phyloP scores from a whole-genome alignment of 2,888 invertebrate species.

The Podotricha telesiphe region DNA sequence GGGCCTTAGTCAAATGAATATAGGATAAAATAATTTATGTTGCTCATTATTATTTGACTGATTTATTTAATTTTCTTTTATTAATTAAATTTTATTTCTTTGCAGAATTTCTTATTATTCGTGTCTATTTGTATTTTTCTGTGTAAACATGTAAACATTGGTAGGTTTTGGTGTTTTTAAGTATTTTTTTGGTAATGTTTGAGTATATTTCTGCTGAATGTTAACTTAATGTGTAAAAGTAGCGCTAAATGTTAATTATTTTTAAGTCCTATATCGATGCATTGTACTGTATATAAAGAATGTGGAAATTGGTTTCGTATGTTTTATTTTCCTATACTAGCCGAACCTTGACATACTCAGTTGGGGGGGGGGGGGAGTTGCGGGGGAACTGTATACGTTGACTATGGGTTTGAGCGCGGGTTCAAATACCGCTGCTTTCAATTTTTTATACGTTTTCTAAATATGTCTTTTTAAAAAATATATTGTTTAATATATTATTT shows the following conservation, averaged over 20 bases:
- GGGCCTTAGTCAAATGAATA: slow-evolving; percentile 36
- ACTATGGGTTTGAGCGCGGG: no score
- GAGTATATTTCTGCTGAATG: slow-evolving; percentile 49
- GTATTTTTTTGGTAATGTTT: slow-evolving; percentile 32
- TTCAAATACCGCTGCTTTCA: no score
- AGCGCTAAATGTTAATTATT: slow-evolving; percentile 77
- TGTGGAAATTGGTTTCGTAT: slow-evolving; percentile 56
- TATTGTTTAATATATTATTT: no score
- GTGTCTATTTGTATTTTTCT: neutral
- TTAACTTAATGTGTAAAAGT: slow-evolving; percentile 67
- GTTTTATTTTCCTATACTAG: slow-evolving; percentile 45
- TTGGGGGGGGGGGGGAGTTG: no score
- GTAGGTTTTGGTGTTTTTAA: slow-evolving; percentile 30
- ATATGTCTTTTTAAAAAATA: no score
- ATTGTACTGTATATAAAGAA: slow-evolving; percentile 77
- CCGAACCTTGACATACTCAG: no score
- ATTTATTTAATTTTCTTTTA: slow-evolving; percentile 8
- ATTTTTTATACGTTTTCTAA: no score
- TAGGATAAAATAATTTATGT: slow-evolving; percentile 16
- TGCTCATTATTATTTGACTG: slow-evolving; percentile 20
- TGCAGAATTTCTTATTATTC: neutral
- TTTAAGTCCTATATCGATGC: slow-evolving; percentile 70
- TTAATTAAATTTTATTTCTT: neutral
- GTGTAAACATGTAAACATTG: neutral
- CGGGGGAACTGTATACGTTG: no score